phyloP scores from a whole-genome alignment of 1,140 invertebrate genomes.

The Cyclina sinensis region DNA sequence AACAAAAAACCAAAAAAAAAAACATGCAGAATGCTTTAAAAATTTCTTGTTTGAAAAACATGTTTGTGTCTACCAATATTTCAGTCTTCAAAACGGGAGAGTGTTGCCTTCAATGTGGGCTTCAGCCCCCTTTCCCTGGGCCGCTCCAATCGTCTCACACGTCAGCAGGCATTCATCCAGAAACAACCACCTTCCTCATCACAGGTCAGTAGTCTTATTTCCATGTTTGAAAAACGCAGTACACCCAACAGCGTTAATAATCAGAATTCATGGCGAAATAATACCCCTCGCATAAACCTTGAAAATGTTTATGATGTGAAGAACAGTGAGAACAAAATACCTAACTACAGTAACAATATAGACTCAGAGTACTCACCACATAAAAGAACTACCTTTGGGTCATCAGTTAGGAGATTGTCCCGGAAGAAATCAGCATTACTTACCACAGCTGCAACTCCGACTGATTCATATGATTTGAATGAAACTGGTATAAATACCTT shows the following conservation, averaged over 20 bases:
- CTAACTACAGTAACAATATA: not conserved
- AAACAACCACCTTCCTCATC: conserved; percentile 49
- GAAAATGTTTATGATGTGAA: not conserved
- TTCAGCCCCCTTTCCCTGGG: conserved; percentile 54
- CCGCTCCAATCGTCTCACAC: conserved; percentile 52
- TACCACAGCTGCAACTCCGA: too few species aligned
- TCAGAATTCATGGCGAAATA: not conserved
- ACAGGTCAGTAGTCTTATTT: conserved; percentile 62
- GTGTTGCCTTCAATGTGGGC: conserved; percentile 60
- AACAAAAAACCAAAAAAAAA: too few species aligned
- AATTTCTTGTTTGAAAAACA: too few species aligned
- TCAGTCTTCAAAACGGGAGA: conserved; percentile 44
- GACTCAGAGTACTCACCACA: not conserved
- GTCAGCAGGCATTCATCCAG: conserved; percentile 64
- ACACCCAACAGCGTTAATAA: not conserved
- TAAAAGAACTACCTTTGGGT: not conserved
- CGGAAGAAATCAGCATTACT: too few species aligned
- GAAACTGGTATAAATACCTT: too few species aligned
- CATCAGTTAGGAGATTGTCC: too few species aligned
- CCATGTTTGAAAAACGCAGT: conserved; percentile 27
- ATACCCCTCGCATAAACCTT: not conserved
- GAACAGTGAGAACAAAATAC: not conserved
- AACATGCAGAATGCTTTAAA: too few species aligned
- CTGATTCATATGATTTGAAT: too few species aligned
- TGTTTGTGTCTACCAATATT: conserved; percentile 5